Conservation (phyloP, 2,113 vertebrate species). For the Tychaedon coryphoeus region DNA sequence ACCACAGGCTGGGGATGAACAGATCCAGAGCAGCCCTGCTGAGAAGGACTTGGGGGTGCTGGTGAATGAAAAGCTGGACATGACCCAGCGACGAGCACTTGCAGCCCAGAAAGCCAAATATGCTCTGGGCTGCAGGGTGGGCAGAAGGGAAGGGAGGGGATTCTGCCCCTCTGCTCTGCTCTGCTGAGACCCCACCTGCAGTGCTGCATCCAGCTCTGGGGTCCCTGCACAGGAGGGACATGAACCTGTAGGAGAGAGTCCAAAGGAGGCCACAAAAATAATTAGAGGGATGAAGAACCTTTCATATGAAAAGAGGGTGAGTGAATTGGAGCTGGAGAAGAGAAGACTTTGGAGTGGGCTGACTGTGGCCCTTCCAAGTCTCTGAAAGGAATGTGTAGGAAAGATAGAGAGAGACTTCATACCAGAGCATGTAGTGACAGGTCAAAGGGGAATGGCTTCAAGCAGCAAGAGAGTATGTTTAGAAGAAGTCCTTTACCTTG, state of each 20-base stretch:
- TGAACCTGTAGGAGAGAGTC: rapidly evolving
- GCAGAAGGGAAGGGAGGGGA: background rate
- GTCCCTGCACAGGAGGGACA: background rate
- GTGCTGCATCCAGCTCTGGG: background rate
- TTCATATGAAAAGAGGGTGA: background rate
- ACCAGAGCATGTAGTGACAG: background rate
- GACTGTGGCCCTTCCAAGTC: background rate
- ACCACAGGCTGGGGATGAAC: background rate
- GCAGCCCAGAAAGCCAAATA: rapidly evolving
- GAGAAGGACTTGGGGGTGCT: background rate
- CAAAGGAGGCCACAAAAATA: background rate
- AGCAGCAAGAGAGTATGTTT: background rate
- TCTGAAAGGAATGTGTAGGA: background rate
- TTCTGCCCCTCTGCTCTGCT: background rate
- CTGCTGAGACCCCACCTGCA: background rate
- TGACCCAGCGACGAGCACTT: rapidly evolving
- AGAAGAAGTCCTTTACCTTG: background rate
- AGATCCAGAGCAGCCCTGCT: rapidly evolving
- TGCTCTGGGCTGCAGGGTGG: rapidly evolving
- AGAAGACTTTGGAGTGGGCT: background rate
- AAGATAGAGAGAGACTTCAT: background rate
- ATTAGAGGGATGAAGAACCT: background rate
- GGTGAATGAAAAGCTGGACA: background rate
- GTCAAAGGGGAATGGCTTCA: background rate
- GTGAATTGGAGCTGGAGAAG: background rate